These are phyloP conservation scores for Enteromius anoplus DNA, from an alignment of 2,797 vertebrate species.

Conservation along the genomic window DNA sequence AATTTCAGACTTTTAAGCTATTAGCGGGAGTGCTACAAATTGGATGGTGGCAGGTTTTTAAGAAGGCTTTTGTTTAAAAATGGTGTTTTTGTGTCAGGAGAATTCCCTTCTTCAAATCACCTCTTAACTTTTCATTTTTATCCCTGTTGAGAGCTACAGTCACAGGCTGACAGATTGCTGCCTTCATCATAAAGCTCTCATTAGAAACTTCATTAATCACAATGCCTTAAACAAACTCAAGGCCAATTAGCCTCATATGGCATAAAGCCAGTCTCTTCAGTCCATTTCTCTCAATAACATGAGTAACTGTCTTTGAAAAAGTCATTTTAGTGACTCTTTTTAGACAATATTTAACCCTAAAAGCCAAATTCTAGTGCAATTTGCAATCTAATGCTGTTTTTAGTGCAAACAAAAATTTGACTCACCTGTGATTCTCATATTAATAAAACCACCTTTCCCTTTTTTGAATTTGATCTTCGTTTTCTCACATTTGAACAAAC, in stretches of 20 bases:
- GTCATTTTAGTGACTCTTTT: slow-evolving; percentile 33
- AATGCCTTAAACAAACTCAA: slow-evolving; percentile 64
- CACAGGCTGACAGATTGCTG: slow-evolving; percentile 56
- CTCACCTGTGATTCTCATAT: not conserved
- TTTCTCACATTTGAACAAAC: slow-evolving; percentile 23
- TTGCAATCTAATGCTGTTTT: not conserved
- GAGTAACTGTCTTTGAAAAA: slow-evolving; percentile 52
- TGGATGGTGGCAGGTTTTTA: not conserved
- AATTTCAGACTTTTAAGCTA: slow-evolving; percentile 19
- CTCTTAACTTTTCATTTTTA: slow-evolving; percentile 45
- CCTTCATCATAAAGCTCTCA: slow-evolving; percentile 63
- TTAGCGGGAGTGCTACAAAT: not conserved
- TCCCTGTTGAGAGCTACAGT: slow-evolving; percentile 49
- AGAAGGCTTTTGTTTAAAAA: slow-evolving; percentile 32
- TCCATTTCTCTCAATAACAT: slow-evolving; percentile 57
- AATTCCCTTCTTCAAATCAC: slow-evolving; percentile 21
- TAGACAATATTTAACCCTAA: slow-evolving; percentile 20
- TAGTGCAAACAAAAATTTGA: not conserved
- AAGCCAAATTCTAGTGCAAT: slow-evolving; percentile 19
- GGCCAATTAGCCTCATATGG: slow-evolving; percentile 65
- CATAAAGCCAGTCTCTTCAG: slow-evolving; percentile 49
- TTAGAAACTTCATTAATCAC: slow-evolving; percentile 70
- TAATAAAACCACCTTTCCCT: not conserved
- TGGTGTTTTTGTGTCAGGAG: not conserved
- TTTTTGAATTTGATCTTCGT: not conserved